Percentiles rank a stretch among this genome's conserved stretches.
Evolutionary conservation across 2,113 vertebrate genomes (phyloP).

Genomic region (Aphyosemion australe): DNA sequence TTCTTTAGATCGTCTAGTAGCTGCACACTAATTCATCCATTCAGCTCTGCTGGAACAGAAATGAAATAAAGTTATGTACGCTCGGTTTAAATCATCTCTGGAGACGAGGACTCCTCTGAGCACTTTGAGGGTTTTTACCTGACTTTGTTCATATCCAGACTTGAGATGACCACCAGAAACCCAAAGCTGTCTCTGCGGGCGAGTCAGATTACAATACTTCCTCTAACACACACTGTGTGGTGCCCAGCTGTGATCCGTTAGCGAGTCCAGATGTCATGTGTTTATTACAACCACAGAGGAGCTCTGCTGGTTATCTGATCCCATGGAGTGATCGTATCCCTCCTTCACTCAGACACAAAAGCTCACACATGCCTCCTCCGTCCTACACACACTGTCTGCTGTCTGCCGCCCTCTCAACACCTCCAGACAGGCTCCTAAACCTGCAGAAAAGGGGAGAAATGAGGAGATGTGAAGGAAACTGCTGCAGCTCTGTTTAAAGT

Average conservation of each 20-base stretch:
- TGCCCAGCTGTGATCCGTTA: not conserved
- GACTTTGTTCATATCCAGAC: slow-evolving; percentile 34
- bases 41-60: slow-evolving; percentile 23
- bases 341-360: slow-evolving; percentile 6
- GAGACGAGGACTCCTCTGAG: slow-evolving; percentile 34
- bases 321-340: slow-evolving; percentile 34
- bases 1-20: no score
- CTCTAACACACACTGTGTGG: slow-evolving; percentile 2
- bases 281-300: slow-evolving; percentile 29
- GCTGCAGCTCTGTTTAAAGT: slow-evolving; percentile 13
- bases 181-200: slow-evolving; percentile 46
- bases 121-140: slow-evolving; percentile 3
- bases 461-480: slow-evolving; percentile 21
- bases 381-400: slow-evolving; percentile 41
- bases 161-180: not conserved
- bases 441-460: not conserved
- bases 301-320: slow-evolving; percentile 44
- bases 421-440: slow-evolving; percentile 5
- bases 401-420: slow-evolving; percentile 14
- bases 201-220: slow-evolving; percentile 47
- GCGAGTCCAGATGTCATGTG: slow-evolving; percentile 52
- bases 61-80: slow-evolving; percentile 41
- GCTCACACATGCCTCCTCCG: slow-evolving; percentile 7
- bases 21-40: not conserved
- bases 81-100: slow-evolving; percentile 41